Conservation (phyloP, 2,113 vertebrate genomes). For the Ovis canadensis region DNA sequence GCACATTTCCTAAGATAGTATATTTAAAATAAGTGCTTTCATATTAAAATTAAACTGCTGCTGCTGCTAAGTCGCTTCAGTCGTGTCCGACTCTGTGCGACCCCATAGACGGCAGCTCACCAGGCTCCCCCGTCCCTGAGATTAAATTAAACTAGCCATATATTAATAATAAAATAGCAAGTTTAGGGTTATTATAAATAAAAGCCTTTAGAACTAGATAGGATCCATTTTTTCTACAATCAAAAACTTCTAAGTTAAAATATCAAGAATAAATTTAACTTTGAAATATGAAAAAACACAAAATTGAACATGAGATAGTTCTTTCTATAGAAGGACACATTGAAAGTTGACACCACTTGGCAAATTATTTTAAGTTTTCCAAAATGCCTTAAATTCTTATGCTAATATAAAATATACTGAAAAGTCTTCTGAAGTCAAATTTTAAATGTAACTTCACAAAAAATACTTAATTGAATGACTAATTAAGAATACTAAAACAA, state of each 20-base stretch:
- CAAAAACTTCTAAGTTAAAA: background rate
- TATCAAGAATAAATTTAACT: background rate
- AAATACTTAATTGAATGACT: background rate
- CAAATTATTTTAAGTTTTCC: background rate
- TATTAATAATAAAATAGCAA: background rate
- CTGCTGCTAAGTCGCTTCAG: too few species aligned
- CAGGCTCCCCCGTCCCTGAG: too few species aligned
- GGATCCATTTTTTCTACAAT: background rate
- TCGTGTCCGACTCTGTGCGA: too few species aligned
- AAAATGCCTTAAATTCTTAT: background rate
- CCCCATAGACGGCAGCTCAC: too few species aligned
- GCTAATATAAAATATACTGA: background rate
- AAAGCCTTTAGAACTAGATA: background rate
- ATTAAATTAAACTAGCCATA: background rate
- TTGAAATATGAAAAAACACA: background rate
- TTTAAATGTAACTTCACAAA: background rate
- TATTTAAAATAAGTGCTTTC: background rate
- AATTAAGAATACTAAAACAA: background rate
- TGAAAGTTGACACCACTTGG: background rate
- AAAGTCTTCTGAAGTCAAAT: background rate
- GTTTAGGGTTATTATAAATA: background rate
- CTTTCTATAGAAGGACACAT: background rate
- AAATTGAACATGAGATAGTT: background rate
- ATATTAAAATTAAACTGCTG: background rate
- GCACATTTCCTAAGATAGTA: background rate